Evolutionary conservation across 2,113 vertebrate species (phyloP).

Genomic region (Glaucomys volans): DNA sequence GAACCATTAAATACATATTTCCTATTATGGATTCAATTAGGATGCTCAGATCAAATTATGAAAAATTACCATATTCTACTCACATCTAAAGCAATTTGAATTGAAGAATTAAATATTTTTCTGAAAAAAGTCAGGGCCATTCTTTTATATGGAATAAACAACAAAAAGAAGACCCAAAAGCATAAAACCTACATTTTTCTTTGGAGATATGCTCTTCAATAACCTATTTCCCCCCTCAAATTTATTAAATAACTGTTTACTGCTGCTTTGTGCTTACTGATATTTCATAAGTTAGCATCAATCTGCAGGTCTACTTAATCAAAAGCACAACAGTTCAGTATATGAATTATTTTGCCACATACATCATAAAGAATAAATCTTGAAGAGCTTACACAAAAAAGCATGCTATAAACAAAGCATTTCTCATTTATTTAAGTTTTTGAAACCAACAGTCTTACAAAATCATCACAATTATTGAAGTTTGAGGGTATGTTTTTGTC

Average conservation of each 20-base stretch:
- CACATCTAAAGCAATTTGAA: constrained; percentile 21
- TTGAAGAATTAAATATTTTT: constrained; percentile 51
- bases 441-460: background rate
- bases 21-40: background rate
- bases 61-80: constrained; percentile 14
- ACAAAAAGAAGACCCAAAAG: constrained; percentile 20
- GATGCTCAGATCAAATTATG: background rate
- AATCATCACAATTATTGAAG: too few relatives aligned
- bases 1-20: constrained; percentile 25
- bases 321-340: background rate
- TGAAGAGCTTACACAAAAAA: constrained; percentile 18
- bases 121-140: constrained; percentile 30
- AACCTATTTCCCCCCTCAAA: constrained; percentile 44
- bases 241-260: constrained; percentile 42
- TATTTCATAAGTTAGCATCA: background rate
- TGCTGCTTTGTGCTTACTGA: constrained; percentile 1
- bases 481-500: too few relatives aligned
- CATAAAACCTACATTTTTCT: constrained; percentile 47
- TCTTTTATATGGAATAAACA: constrained; percentile 10
- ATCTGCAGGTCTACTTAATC: background rate
- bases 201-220: constrained; percentile 33
- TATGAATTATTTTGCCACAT: background rate
- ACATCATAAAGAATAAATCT: background rate
- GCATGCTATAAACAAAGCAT: background rate
- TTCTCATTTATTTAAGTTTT: background rate